Evolutionary conservation across 2,797 vertebrate species (phyloP).

Genomic region (Kryptopterus vitreolus): DNA sequence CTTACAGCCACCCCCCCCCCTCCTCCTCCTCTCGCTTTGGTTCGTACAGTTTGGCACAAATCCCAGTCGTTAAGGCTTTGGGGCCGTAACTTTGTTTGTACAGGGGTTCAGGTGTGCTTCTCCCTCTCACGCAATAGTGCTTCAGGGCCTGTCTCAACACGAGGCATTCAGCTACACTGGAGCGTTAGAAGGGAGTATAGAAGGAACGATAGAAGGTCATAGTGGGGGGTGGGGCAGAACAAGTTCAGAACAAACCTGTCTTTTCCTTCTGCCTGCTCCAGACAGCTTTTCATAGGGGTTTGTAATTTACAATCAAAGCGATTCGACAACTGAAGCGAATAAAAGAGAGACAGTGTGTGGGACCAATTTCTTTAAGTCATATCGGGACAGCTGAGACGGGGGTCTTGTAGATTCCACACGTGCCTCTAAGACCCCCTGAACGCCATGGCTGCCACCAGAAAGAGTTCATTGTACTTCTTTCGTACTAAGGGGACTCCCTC

Average conservation of each 20-base stretch:
- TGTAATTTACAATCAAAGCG: neutral
- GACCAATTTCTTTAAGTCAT: neutral
- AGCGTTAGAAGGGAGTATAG: slow-evolving; percentile 23
- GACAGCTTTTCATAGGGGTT: slow-evolving; percentile 6
- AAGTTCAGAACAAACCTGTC: slow-evolving; percentile 51
- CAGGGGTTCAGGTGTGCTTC: slow-evolving; percentile 52
- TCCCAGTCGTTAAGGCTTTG: slow-evolving; percentile 57
- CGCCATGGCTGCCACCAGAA: slow-evolving; percentile 60
- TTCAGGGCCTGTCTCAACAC: slow-evolving; percentile 52
- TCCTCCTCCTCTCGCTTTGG: neutral
- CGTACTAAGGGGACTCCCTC: slow-evolving; percentile 56
- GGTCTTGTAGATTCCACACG: slow-evolving; percentile 72
- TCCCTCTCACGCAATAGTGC: slow-evolving; percentile 58
- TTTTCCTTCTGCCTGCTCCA: slow-evolving; percentile 36
- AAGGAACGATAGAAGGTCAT: slow-evolving; percentile 11
- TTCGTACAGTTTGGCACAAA: slow-evolving; percentile 63
- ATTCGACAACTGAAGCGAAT: slow-evolving; percentile 32
- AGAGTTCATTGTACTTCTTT: slow-evolving; percentile 63
- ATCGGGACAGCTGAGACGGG: slow-evolving; percentile 71
- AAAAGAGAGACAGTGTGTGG: neutral
- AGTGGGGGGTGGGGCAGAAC: slow-evolving; percentile 7
- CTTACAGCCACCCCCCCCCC: too few relatives aligned
- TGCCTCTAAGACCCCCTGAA: slow-evolving; percentile 65
- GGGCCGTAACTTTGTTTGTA: slow-evolving; percentile 27
- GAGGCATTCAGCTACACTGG: slow-evolving; percentile 41